Evolutionary conservation across 2,797 vertebrate species (phyloP).

Genomic region (Pipistrellus nathusii): DNA sequence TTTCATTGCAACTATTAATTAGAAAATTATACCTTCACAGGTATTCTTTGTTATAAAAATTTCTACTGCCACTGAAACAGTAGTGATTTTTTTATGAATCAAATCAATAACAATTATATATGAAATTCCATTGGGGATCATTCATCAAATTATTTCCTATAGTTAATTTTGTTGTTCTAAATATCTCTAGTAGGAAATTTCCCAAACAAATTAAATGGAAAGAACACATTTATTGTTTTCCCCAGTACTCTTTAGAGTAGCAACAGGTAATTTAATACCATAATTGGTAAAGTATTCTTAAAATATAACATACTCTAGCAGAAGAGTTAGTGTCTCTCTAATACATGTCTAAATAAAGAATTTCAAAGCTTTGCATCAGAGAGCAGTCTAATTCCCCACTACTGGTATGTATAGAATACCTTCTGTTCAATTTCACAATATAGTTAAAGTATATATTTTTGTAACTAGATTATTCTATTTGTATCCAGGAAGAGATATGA

Average conservation of each 20-base stretch:
- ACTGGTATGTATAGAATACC: not conserved
- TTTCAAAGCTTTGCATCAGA: not conserved
- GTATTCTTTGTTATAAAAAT: conserved; percentile 64
- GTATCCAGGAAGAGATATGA: not conserved
- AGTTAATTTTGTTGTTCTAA: conserved; percentile 15
- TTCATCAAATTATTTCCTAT: conserved; percentile 38
- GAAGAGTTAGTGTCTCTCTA: conserved; percentile 35
- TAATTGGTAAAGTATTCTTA: not conserved
- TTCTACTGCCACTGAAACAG: conserved; percentile 51
- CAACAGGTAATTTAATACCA: not conserved
- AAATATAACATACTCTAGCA: not conserved
- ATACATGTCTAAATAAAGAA: not conserved
- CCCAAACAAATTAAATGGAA: conserved; percentile 25
- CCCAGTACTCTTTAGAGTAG: not conserved
- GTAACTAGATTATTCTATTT: conserved; percentile 34
- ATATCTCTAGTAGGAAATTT: conserved; percentile 37
- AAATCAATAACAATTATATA: conserved; percentile 70
- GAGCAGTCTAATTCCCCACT: not conserved
- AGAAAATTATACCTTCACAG: conserved; percentile 40
- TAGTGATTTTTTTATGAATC: conserved; percentile 64
- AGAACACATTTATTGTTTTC: not conserved
- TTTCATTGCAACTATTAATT: conserved; percentile 65
- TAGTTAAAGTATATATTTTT: not conserved
- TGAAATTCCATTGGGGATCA: not conserved
- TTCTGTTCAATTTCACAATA: conserved; percentile 1